These are phyloP conservation scores for Parnassius smintheus DNA, from an alignment of 2,888 invertebrate species.

Conservation along the genomic window DNA sequence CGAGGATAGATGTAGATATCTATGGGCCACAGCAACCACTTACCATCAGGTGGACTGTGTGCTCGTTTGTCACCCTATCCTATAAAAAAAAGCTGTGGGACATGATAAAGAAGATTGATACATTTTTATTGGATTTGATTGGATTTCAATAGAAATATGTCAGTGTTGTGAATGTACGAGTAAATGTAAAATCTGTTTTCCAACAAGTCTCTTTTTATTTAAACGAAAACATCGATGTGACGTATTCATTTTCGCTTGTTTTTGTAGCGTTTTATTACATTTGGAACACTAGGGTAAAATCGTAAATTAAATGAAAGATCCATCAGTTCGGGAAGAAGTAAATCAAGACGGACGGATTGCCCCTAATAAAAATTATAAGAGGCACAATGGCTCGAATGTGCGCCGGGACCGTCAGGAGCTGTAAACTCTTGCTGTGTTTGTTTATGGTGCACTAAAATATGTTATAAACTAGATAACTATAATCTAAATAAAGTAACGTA, in stretches of 20 bases:
- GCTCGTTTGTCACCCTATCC: no score
- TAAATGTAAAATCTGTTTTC: not conserved
- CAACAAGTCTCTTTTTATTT: conserved; percentile 6
- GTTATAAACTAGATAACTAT: conserved; percentile 80
- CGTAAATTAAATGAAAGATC: conserved; percentile 80
- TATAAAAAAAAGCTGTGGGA: no score
- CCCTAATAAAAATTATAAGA: conserved; percentile 81
- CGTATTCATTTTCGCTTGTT: conserved; percentile 73
- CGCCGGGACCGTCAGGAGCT: conserved; percentile 73
- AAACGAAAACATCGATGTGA: conserved; percentile 40
- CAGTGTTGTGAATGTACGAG: no score
- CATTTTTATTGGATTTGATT: no score
- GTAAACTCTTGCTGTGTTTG: conserved; percentile 79
- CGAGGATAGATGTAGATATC: no score
- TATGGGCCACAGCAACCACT: no score
- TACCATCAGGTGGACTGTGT: no score
- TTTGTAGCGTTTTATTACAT: conserved; percentile 73
- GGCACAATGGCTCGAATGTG: conserved; percentile 78
- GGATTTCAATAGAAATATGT: no score
- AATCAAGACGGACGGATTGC: conserved; percentile 80
- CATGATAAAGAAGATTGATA: no score
- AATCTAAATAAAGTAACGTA: conserved; percentile 77
- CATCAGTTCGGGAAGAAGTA: conserved; percentile 80
- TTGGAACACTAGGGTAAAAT: conserved; percentile 70
- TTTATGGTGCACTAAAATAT: conserved; percentile 80